Conservation (phyloP, 1,140 invertebrate genomes). For the Macrotrachela quadricornifera region DNA sequence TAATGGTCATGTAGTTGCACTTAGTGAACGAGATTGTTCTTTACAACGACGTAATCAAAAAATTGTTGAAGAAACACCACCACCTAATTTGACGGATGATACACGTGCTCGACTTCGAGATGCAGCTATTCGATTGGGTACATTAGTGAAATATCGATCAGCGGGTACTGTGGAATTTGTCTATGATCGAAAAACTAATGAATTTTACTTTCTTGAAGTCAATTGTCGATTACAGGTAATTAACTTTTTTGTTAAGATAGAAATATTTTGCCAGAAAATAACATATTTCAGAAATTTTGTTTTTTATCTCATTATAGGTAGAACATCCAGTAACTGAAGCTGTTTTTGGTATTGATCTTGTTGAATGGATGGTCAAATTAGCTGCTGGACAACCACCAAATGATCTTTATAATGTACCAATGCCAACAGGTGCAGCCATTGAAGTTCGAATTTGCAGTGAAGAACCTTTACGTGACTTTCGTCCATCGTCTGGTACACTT, state of each 20-base stretch:
- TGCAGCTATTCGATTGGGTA: slow-evolving; percentile 67
- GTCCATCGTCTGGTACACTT: slow-evolving; percentile 64
- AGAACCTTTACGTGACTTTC: slow-evolving; percentile 86
- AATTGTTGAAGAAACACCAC: slow-evolving; percentile 86
- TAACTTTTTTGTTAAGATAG: too few species aligned
- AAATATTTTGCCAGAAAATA: too few species aligned
- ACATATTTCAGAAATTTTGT: too few species aligned
- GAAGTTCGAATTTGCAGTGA: slow-evolving; percentile 97
- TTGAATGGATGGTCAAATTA: slow-evolving; percentile 83
- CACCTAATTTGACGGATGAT: slow-evolving; percentile 51
- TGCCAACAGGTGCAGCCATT: slow-evolving; percentile 48
- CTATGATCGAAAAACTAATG: slow-evolving; percentile 49
- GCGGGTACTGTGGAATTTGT: slow-evolving; percentile 97
- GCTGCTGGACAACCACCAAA: slow-evolving; percentile 83
- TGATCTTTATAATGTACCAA: slow-evolving; percentile 46
- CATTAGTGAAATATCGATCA: slow-evolving; percentile 73
- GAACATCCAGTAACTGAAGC: slow-evolving; percentile 98
- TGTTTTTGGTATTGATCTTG: slow-evolving; percentile 87
- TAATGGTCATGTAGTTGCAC: slow-evolving; percentile 80
- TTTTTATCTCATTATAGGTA: too few species aligned
- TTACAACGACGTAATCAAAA: slow-evolving; percentile 95
- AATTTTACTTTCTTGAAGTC: slow-evolving; percentile 98
- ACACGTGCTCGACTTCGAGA: slow-evolving; percentile 64
- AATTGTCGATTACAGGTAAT: slow-evolving; percentile 90
- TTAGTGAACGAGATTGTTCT: slow-evolving; percentile 92